A percentile compares a stretch with the other conserved stretches of the same genome.
Conservation (phyloP, 2,113 vertebrate species). For the Amblyornis subalaris region DNA sequence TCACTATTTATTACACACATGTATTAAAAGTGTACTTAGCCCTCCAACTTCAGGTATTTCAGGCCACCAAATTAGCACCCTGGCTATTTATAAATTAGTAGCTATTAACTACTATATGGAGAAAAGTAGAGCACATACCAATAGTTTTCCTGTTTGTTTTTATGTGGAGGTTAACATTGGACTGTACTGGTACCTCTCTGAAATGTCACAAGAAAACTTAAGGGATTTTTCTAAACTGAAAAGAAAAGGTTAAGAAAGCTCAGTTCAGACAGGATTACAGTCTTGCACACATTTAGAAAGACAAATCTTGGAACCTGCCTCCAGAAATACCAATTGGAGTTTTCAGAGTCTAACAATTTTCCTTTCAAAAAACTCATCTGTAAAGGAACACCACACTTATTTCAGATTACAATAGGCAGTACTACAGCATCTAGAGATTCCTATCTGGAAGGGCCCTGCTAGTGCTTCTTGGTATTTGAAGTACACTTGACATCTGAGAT, state of each 20-base stretch:
- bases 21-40: neutral
- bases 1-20: neutral
- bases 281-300: neutral
- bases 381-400: neutral
- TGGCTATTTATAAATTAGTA: neutral
- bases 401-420: neutral
- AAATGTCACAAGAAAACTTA: neutral
- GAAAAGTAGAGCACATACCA: neutral
- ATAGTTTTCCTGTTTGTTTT: neutral
- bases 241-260: neutral
- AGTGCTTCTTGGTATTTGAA: neutral
- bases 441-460: neutral
- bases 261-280: neutral
- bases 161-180: neutral
- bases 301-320: neutral
- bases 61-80: neutral
- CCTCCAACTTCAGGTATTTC: neutral
- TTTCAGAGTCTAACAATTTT: neutral
- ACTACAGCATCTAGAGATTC: neutral
- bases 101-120: neutral
- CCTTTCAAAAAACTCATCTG: neutral
- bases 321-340: neutral
- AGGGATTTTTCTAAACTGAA: neutral
- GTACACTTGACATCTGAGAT: neutral
- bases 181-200: neutral